A percentile compares a stretch with the other conserved stretches of the same genome.
Evolutionary conservation across 1,140 invertebrate species (phyloP).

Genomic region (Caenorhabditis remanei): DNA sequence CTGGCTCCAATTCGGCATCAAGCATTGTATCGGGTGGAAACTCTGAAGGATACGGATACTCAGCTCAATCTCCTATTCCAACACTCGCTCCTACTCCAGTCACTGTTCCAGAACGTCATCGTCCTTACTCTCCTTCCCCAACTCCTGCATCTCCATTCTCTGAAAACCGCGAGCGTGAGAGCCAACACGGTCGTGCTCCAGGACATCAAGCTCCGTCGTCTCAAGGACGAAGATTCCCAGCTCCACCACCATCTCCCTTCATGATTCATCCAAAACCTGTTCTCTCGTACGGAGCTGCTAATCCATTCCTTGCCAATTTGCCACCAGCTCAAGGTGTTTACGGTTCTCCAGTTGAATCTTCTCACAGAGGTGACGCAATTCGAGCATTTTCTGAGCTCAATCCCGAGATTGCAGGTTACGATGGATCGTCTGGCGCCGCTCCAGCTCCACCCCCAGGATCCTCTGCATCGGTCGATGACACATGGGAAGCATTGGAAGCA

Average conservation of each 20-base stretch:
- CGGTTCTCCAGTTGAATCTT: conserved; percentile 36
- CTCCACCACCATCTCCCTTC: conserved; percentile 21
- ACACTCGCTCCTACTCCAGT: not conserved
- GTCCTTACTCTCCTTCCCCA: not conserved
- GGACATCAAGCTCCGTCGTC: not conserved
- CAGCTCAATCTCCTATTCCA: not conserved
- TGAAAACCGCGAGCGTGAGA: conserved; percentile 7
- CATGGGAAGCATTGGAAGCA: conserved; percentile 24
- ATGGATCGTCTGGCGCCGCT: not conserved
- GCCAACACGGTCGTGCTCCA: not conserved
- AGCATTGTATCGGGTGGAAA: conserved; percentile 9
- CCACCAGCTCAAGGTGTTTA: conserved; percentile 44
- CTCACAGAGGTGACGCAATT: conserved; percentile 30
- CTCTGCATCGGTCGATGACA: conserved; percentile 29
- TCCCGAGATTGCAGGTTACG: conserved; percentile 31
- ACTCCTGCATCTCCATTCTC: conserved; percentile 21
- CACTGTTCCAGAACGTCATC: not conserved
- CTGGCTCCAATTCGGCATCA: not conserved
- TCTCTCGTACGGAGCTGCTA: conserved; percentile 44
- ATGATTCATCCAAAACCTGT: conserved; percentile 18
- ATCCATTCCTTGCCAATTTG: conserved; percentile 43
- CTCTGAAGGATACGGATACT: conserved; percentile 7
- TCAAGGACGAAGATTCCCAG: conserved; percentile 9
- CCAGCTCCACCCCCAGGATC: conserved; percentile 10
- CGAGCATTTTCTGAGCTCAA: conserved; percentile 27